Base-by-base conservation (phyloP, 2,113 vertebrate species). In the Dromas ardeola region DNA sequence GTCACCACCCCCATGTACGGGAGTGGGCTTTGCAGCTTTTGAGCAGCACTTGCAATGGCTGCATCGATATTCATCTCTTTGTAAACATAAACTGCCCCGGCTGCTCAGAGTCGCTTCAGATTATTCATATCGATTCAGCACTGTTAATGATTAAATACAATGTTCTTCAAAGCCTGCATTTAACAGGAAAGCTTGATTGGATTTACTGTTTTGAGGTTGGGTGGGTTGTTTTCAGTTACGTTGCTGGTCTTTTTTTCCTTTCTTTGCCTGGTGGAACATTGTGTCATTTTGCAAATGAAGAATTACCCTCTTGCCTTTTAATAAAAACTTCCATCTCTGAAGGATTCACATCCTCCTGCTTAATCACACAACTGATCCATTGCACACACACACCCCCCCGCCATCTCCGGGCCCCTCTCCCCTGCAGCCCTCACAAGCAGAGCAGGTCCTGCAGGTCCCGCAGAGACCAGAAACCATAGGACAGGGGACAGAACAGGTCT, bases 151-250 rank as follows among this genome's bases (percentile, higher is more conserved):
- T 89, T 95, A 93, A 95, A 80, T 79, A 74, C 94, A 90, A 87
- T 94, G 93, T 97, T 97, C 96, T 86, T 92, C 94, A 96, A 94
- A 80, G 81, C 34, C 83, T 61, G 61, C 40, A 25, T 58, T 86
- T 84, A 93, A 90, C 92, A 86, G 69, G 65, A 80, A 93, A 88
- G 52, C 65, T 86, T 94, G 96, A 97, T 94, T 96, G 93, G 27
- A 93, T 97, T 97, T 93, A 71, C 80, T 2, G 3, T 11, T 95
- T 95, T 74, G 72, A 59, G 63, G 36, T 27, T 69, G 76, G 76
- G 45, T 66, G 42, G n/a, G 55, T 55, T 88, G 73, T 88, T 88
- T 88, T 90, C 88, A 77, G 66, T 65, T 52, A 38, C 0, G 0
- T 6, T 23, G 13, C 9, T 63, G 13, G 18, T 36, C 9, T 26